These are phyloP conservation scores for Nymphalis polychloros DNA, from an alignment of 2,888 invertebrate species.

Conservation along the genomic window DNA sequence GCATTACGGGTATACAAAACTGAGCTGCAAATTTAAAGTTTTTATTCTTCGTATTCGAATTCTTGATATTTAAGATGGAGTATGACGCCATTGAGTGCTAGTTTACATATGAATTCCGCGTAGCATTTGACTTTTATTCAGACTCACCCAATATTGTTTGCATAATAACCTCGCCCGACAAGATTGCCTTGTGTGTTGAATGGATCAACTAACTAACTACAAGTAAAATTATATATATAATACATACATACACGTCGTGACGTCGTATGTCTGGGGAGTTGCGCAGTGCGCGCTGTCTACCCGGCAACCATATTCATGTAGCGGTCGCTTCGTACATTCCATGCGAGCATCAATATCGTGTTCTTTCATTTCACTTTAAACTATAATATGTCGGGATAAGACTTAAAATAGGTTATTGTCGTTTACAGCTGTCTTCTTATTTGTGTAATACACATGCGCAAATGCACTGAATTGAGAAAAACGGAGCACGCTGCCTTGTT, in stretches of 20 bases:
- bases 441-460: conserved; percentile 30
- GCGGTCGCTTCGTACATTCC: conserved; percentile 57
- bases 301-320: conserved; percentile 61
- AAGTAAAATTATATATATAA: background rate
- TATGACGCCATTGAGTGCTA: conserved; percentile 9
- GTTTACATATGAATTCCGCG: conserved; percentile 40
- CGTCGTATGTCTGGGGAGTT: conserved; percentile 78
- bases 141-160: conserved; percentile 38
- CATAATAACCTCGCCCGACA: conserved; percentile 41
- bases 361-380: conserved; percentile 36
- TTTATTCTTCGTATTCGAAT: no score
- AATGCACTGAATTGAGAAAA: conserved; percentile 42
- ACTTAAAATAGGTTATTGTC: conserved; percentile 19
- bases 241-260: conserved; percentile 50
- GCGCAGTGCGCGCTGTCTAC: conserved; percentile 80
- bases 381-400: conserved; percentile 27
- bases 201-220: background rate
- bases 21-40: no score
- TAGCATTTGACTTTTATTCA: conserved; percentile 37
- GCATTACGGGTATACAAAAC: no score
- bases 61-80: no score
- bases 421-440: conserved; percentile 18
- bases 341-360: conserved; percentile 44
- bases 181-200: conserved; percentile 44
- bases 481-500: conserved; percentile 28